Conservation (phyloP, 2,888 invertebrate genomes). For the Drosophila paranaensis region DNA sequence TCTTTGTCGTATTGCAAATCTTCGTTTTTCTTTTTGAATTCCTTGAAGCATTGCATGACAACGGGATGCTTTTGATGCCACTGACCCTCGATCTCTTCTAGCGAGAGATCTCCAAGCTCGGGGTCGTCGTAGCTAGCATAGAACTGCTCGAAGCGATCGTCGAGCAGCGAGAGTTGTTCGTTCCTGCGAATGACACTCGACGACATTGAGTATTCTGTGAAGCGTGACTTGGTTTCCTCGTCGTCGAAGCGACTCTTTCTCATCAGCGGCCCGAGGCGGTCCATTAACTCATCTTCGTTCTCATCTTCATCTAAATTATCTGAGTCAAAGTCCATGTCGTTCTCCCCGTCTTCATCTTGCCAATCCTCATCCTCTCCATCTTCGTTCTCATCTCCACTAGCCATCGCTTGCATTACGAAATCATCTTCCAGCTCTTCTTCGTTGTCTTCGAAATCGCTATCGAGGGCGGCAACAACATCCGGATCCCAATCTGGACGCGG, state of each 20-base stretch:
- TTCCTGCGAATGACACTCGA: slow-evolving; percentile 95
- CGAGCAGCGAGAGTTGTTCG: slow-evolving; percentile 92
- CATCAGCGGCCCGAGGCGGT: slow-evolving; percentile 84
- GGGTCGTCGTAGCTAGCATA: slow-evolving; percentile 94
- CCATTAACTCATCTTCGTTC: slow-evolving; percentile 85
- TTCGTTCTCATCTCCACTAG: slow-evolving; percentile 57
- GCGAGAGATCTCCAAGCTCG: slow-evolving; percentile 95
- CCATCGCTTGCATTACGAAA: slow-evolving; percentile 91
- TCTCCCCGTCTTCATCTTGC: slow-evolving; percentile 64
- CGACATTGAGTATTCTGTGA: slow-evolving; percentile 97
- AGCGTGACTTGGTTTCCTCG: slow-evolving; percentile 93
- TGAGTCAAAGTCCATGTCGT: slow-evolving; percentile 72
- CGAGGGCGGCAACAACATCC: slow-evolving; percentile 96
- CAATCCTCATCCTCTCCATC: slow-evolving; percentile 68
- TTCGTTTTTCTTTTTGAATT: slow-evolving; percentile 89
- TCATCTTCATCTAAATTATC: slow-evolving; percentile 82
- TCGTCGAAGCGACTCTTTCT: slow-evolving; percentile 84
- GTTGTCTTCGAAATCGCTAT: slow-evolving; percentile 95
- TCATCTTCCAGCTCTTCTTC: slow-evolving; percentile 96
- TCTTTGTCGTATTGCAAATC: slow-evolving; percentile 87
- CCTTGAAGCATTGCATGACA: slow-evolving; percentile 90
- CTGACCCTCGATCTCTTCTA: slow-evolving; percentile 93
- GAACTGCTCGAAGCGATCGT: slow-evolving; percentile 94
- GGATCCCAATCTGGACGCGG: slow-evolving; percentile 93
- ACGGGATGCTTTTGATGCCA: slow-evolving; percentile 87